A percentile compares a stretch with the other conserved stretches of the same genome.
phyloP scores from a whole-genome alignment of 2,113 vertebrate genomes.

The Pterocles burchelli region DNA sequence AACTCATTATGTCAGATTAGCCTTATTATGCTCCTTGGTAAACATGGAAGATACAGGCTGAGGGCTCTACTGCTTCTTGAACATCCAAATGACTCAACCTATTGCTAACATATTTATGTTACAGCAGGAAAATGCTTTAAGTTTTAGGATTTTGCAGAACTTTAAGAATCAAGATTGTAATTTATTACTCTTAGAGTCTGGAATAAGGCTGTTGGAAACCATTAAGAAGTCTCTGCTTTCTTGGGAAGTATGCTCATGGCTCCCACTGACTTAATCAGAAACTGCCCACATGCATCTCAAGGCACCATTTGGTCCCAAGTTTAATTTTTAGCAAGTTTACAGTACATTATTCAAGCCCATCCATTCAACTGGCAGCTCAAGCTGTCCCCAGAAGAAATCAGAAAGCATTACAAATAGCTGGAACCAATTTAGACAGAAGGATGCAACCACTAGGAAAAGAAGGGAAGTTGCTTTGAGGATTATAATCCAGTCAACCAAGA shows the following conservation, averaged over 20 bases:
- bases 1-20: background rate
- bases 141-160: background rate
- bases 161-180: background rate
- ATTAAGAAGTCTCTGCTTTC: constrained; percentile 6
- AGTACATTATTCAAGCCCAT: constrained; percentile 33
- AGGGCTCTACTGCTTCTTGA: background rate
- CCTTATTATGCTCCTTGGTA: background rate
- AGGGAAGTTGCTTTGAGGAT: background rate
- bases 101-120: background rate
- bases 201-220: constrained; percentile 17
- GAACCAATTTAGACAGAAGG: constrained; percentile 14
- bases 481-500: background rate
- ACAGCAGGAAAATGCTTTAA: constrained; percentile 21
- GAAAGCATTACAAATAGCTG: constrained; percentile 41
- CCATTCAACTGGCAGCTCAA: constrained; percentile 59
- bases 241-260: background rate
- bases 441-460: background rate
- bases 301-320: constrained; percentile 52
- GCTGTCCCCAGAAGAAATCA: constrained; percentile 49
- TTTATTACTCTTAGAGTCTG: constrained; percentile 7
- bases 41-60: background rate
- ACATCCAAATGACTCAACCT: background rate
- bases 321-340: constrained; percentile 51
- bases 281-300: constrained; percentile 12
- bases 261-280: constrained; percentile 31